phyloP scores from a whole-genome alignment of 2,797 vertebrate species.

The Echeneis naucrates region DNA sequence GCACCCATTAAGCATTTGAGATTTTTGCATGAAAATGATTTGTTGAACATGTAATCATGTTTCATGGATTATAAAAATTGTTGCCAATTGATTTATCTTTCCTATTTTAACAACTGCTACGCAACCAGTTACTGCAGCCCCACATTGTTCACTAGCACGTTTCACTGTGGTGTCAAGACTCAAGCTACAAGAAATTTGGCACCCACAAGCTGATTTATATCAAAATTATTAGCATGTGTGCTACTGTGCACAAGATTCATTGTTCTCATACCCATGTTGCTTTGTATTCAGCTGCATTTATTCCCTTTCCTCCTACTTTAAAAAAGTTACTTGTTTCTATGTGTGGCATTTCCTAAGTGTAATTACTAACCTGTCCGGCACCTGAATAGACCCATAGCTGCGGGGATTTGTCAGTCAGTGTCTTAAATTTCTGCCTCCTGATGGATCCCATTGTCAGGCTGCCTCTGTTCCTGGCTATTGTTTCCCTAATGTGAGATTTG shows the following conservation, averaged over 20 bases:
- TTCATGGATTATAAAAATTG: too few species aligned
- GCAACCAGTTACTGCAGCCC: too few species aligned
- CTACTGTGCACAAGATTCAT: background rate
- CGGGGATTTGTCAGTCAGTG: conserved; percentile 4
- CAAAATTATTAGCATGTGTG: background rate
- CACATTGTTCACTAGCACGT: background rate
- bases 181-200: background rate
- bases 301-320: background rate
- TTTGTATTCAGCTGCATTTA: background rate
- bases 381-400: conserved; percentile 8
- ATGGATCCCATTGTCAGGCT: conserved; percentile 18
- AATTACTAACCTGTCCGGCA: conserved; percentile 23
- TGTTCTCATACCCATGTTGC: background rate
- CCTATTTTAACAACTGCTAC: too few species aligned
- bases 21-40: background rate
- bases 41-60: background rate
- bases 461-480: conserved; percentile 19
- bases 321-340: background rate
- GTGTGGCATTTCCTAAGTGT: conserved; percentile 19
- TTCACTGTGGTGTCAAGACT: background rate
- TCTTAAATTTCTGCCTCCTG: conserved; percentile 10
- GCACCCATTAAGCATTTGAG: background rate
- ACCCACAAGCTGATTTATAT: background rate
- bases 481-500: conserved; percentile 56
- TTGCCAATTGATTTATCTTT: too few species aligned